Evolutionary conservation across 1,140 invertebrate genomes (phyloP), one percentile per base, ranked within the genome.

Genomic region (Parapsyche elsis): DNA sequence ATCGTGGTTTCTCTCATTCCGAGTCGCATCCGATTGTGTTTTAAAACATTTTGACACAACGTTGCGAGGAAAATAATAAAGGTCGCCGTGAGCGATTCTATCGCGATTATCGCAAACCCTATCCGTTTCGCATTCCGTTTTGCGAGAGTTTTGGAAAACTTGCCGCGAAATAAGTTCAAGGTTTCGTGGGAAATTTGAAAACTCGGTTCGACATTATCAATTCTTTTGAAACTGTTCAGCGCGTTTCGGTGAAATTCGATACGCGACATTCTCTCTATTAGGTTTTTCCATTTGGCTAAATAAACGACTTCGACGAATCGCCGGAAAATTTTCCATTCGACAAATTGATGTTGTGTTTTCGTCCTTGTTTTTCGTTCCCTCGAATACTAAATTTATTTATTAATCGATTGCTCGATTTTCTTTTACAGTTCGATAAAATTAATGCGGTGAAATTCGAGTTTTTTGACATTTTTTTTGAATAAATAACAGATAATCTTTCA

Each of bases 221-320:
- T 53, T 67, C 64, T 67, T 67, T 67, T 30, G 64, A 67, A 67
- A 67, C n/a, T 67, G 24, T 67, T 19, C 21, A 38, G 30, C 30
- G 7, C 24, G 24, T 24, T 53, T 67, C 14, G 23, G 14, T 0
- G 64, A 26, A 67, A 67, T 21, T 61, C n/a, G 16, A 61, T 19
- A 61, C 57, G 16, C 16, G 21, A 61, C 16, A 19, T 61, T 61
- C 21, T 61, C 16, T 21, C 57, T 19, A 19, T 61, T 19, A n/a
- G 16, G 12, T 61, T 61, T 61, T 61, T 61, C 16, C 57, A 19
- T 61, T 19, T 61, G 7, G 16, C 7, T 19, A 21, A 61, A 61
- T 21, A 61, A 61, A 61, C 16, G 57, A 19, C 16, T n/a, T 9
- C 57, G 57, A 61, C 30, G 21, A 61, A 61, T 61, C 16, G 16